These are phyloP conservation scores for Cremastinae sp. DNA, from an alignment of 2,888 invertebrate genomes.

Conservation along the genomic window DNA sequence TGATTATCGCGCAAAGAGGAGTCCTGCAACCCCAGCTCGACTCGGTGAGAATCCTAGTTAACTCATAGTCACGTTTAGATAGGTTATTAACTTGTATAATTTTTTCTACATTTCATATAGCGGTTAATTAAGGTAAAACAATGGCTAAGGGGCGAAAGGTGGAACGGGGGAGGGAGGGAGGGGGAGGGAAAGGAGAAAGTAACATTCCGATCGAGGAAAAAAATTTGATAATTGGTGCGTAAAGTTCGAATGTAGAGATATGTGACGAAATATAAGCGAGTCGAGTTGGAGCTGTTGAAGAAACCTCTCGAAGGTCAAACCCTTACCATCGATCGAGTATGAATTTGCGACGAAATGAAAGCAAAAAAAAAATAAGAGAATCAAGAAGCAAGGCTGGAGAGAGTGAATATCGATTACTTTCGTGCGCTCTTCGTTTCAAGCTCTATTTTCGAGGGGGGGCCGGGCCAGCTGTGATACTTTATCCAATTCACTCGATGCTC, in stretches of 20 bases:
- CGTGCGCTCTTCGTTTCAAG: slow-evolving; percentile 55
- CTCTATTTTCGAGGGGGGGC: slow-evolving; percentile 75
- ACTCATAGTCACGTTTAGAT: slow-evolving; percentile 67
- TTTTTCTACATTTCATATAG: slow-evolving; percentile 76
- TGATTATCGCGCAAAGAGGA: slow-evolving; percentile 73
- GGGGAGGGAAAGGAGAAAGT: slow-evolving; percentile 8
- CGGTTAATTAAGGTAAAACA: slow-evolving; percentile 48
- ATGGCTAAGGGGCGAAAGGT: no score
- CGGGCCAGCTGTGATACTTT: slow-evolving; percentile 79
- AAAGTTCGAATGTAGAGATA: slow-evolving; percentile 33
- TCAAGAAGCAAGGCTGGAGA: slow-evolving; percentile 40
- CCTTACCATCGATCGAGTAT: slow-evolving; percentile 60
- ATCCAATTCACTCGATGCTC: slow-evolving; percentile 67
- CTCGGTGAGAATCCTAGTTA: slow-evolving; percentile 55
- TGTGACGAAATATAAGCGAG: slow-evolving; percentile 52
- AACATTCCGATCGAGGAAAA: neutral
- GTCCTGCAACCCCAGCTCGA: slow-evolving; percentile 62
- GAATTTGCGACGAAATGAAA: slow-evolving; percentile 8
- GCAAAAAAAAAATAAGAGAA: slow-evolving; percentile 21
- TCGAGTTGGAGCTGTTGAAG: slow-evolving; percentile 66
- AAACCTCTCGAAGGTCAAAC: slow-evolving; percentile 72
- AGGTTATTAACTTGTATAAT: slow-evolving; percentile 73
- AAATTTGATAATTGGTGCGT: slow-evolving; percentile 17
- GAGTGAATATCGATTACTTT: no score
- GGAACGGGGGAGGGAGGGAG: no score